Percentiles rank a stretch among this genome's conserved stretches.
Evolutionary conservation across 2,888 invertebrate genomes (phyloP).

Genomic region (Coenonympha glycerion): DNA sequence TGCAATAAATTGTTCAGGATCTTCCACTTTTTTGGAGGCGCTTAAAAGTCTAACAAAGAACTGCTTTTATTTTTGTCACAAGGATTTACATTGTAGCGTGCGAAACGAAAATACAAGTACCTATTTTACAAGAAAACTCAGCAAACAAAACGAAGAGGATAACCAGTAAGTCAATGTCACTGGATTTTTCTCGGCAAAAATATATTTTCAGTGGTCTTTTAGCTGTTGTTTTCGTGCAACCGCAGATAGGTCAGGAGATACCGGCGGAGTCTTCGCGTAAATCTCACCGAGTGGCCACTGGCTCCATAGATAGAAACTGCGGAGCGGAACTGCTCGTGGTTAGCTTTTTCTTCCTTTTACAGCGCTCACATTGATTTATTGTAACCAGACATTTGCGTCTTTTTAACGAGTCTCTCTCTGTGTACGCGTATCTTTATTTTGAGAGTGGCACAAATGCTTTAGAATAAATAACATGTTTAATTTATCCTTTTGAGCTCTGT

Average conservation of each 20-base stretch:
- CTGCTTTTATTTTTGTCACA: no score
- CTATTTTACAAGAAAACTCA: not conserved
- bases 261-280: slow-evolving; percentile 48
- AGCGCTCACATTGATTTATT: slow-evolving; percentile 47
- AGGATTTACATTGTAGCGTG: not conserved
- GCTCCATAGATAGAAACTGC: slow-evolving; percentile 31
- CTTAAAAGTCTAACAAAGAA: no score
- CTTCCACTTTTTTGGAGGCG: no score
- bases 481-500: not conserved
- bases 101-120: no score
- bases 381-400: slow-evolving; percentile 33
- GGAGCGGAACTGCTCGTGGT: slow-evolving; percentile 33
- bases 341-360: slow-evolving; percentile 37
- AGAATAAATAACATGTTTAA: slow-evolving; percentile 10
- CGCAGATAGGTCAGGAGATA: slow-evolving; percentile 39
- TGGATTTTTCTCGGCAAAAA: slow-evolving; percentile 18
- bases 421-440: slow-evolving; percentile 25
- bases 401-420: slow-evolving; percentile 30
- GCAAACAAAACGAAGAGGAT: slow-evolving; percentile 4
- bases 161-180: slow-evolving; percentile 15
- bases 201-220: slow-evolving; percentile 22
- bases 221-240: slow-evolving; percentile 23
- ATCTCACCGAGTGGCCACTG: slow-evolving; percentile 45
- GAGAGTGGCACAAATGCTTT: slow-evolving; percentile 12
- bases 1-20: no score